Evolutionary conservation across 2,888 invertebrate species (phyloP).

Genomic region (Drosophila merina): DNA sequence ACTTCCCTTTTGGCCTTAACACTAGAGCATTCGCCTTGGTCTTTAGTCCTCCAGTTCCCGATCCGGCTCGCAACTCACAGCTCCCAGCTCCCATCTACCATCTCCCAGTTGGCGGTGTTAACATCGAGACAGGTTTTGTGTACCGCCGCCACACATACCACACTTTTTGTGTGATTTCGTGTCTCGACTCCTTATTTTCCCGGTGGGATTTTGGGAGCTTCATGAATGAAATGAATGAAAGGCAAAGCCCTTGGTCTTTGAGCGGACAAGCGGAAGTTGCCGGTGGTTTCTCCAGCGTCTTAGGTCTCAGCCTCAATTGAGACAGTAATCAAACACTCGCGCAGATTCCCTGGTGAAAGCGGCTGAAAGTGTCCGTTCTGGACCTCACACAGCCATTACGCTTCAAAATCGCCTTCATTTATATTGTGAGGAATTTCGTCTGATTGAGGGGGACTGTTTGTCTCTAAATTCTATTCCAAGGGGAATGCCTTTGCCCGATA

Average conservation of each 20-base stretch:
- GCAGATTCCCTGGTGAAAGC: slow-evolving; percentile 35
- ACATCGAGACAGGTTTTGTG: slow-evolving; percentile 60
- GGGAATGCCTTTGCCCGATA: slow-evolving; percentile 15
- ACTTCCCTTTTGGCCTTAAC: slow-evolving; percentile 56
- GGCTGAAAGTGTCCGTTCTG: slow-evolving; percentile 25
- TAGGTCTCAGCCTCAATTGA: slow-evolving; percentile 60
- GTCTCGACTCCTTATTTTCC: slow-evolving; percentile 70
- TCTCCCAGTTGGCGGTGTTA: slow-evolving; percentile 42
- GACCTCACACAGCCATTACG: slow-evolving; percentile 43
- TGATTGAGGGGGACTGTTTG: slow-evolving; percentile 42
- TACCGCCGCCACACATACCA: slow-evolving; percentile 54
- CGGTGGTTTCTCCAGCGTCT: slow-evolving; percentile 28
- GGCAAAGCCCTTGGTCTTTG: slow-evolving; percentile 52
- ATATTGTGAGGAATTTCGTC: slow-evolving; percentile 33
- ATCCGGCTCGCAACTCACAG: not conserved
- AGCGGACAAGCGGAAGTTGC: slow-evolving; percentile 75
- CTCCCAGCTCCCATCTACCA: slow-evolving; percentile 6
- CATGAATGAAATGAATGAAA: slow-evolving; percentile 79
- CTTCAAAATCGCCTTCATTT: slow-evolving; percentile 39
- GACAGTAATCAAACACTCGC: slow-evolving; percentile 60
- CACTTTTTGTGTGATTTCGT: slow-evolving; percentile 48
- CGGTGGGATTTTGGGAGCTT: slow-evolving; percentile 71
- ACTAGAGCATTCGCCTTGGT: slow-evolving; percentile 33
- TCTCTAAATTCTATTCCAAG: slow-evolving; percentile 20
- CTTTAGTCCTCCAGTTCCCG: slow-evolving; percentile 2